phyloP scores from a whole-genome alignment of 2,888 invertebrate genomes.

The Mimumesa dahlbomi region DNA sequence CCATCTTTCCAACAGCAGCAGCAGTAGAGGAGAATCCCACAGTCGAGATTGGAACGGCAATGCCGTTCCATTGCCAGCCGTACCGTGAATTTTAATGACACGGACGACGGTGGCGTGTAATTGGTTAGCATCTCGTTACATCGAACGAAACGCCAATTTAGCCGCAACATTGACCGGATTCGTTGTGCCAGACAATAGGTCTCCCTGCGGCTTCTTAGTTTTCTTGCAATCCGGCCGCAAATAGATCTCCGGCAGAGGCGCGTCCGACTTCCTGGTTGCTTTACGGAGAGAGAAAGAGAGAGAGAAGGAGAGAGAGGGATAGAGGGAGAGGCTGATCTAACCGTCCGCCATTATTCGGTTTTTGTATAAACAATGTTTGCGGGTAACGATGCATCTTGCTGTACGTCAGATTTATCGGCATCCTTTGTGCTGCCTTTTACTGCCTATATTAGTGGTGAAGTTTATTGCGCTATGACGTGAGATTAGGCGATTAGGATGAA shows the following conservation, averaged over 20 bases:
- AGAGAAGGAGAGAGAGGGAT: no score
- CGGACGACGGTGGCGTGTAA: constrained; percentile 21
- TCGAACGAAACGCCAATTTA: constrained; percentile 35
- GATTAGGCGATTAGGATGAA: no score
- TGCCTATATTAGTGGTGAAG: no score
- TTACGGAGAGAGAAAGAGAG: constrained; percentile 10
- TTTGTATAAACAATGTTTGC: constrained; percentile 15
- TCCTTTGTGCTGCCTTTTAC: no score
- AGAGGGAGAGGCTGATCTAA: no score
- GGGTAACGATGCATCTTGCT: constrained; percentile 22
- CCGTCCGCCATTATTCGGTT: constrained; percentile 28
- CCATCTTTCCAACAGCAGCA: neutral
- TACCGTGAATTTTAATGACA: constrained; percentile 28
- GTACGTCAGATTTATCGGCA: no score
- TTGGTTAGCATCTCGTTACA: constrained; percentile 31
- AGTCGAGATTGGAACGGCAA: constrained; percentile 40
- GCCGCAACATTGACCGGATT: constrained; percentile 22
- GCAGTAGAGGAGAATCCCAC: constrained; percentile 21
- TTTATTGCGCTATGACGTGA: no score
- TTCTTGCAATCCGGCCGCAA: constrained; percentile 38
- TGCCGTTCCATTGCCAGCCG: constrained; percentile 20
- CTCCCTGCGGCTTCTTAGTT: constrained; percentile 33
- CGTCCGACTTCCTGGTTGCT: constrained; percentile 42
- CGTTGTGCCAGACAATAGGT: constrained; percentile 30
- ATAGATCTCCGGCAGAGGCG: constrained; percentile 20